phyloP scores from a whole-genome alignment of 2,113 vertebrate species.

The Nicator chloris region DNA sequence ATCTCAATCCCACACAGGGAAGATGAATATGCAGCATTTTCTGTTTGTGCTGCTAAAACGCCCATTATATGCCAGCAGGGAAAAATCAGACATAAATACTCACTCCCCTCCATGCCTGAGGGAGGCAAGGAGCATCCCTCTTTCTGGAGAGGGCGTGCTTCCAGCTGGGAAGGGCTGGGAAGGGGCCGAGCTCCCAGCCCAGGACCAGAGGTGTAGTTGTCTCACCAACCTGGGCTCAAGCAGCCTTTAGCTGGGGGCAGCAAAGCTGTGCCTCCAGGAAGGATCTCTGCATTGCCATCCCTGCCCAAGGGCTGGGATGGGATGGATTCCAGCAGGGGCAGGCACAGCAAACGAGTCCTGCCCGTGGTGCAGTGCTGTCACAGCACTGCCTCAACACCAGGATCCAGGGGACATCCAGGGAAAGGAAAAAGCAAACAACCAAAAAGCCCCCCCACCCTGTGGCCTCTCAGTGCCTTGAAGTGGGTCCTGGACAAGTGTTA shows the following conservation, averaged over 20 bases:
- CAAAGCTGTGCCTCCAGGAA: background rate
- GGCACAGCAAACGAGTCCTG: background rate
- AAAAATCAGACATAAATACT: background rate
- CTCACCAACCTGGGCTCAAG: background rate
- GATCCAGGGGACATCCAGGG: background rate
- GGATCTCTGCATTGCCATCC: background rate
- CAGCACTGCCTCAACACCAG: background rate
- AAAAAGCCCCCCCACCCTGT: background rate
- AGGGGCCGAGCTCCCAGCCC: background rate
- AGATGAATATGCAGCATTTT: slow-evolving; percentile 47
- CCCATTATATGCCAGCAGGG: slow-evolving; percentile 49
- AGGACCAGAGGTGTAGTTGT: background rate
- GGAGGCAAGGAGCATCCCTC: background rate
- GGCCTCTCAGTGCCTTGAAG: background rate
- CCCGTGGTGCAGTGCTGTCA: background rate
- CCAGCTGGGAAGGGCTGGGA: background rate
- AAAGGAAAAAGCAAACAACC: background rate
- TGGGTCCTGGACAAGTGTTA: background rate
- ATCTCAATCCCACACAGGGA: background rate
- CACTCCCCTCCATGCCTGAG: background rate
- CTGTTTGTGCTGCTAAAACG: slow-evolving; percentile 44
- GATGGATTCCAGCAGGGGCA: background rate
- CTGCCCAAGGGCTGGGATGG: background rate
- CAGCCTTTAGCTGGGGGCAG: background rate
- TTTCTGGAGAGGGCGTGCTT: background rate